Base-by-base conservation (phyloP, 2,888 invertebrate genomes). In the Isotomurus palustris region DNA sequence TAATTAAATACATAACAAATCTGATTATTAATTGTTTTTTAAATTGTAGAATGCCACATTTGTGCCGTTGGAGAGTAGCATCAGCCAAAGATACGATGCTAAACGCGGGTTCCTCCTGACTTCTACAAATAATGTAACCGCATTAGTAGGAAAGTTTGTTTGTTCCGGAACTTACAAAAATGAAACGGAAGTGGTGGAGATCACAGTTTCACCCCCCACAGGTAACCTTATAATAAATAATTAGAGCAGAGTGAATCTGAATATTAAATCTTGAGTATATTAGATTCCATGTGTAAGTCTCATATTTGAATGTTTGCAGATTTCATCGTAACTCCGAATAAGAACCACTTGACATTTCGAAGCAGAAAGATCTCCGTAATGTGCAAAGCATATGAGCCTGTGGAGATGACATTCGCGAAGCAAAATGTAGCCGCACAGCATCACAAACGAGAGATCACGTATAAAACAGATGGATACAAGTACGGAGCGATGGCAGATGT, bases 121-220 rank as follows among this genome's bases (percentile, higher is more conserved):
- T 29, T 58, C 58, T 6, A 57, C 57, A 8, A 28, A 47, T 24
- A 56, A 62, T 50, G 27, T 40, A 14, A 62, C 35, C 10, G 45
- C 45, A 1, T 55, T 65, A 12, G 53, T 52, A n/a, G 65, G 65
- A 36, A 65, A 65, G 35, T 65, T 58, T 41, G 58, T 65, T 17
- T 65, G 65, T 25, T 62, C 65, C 14, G 65, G 55, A 45, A 60
- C 25, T 4, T 56, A 58, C 40, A 60, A 60, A 35, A 65, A 65
- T 48, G 58, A 62, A 4, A 60, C 65, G 4, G 65, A 65, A 47
- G 53, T 62, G 2, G 65, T 65, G 17, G 65, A 65, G 51, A 54
- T 62, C 8, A 58, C 60, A 10, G 65, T 65, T 2, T 49, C 51
- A 12, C 36, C 62, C 25, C 56, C 62, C 12, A 56, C 53, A 52